phyloP scores from a whole-genome alignment of 2,888 invertebrate species.

The Alsophila aescularia region DNA sequence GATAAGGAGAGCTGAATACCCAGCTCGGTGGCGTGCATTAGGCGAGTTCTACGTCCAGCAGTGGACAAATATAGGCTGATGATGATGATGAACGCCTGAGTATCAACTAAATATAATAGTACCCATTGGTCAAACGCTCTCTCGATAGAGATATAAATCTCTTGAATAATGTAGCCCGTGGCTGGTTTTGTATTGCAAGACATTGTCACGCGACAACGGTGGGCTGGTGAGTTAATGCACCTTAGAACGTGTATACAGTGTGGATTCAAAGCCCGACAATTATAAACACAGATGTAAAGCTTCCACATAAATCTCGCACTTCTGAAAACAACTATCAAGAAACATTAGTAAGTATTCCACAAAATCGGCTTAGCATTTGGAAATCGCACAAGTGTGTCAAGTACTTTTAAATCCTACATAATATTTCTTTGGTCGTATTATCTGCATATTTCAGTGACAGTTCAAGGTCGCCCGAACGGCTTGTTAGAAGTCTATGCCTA shows the following conservation, averaged over 20 bases:
- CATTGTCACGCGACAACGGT: no score
- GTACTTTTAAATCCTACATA: constrained; percentile 31
- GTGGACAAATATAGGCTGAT: no score
- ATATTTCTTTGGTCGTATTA: constrained; percentile 26
- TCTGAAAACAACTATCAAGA: constrained; percentile 37
- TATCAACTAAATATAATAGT: no score
- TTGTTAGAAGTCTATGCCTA: constrained; percentile 24
- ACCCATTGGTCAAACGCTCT: no score
- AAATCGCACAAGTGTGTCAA: constrained; percentile 45
- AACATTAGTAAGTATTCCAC: constrained; percentile 12
- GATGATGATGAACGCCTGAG: no score
- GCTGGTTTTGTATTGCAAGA: no score
- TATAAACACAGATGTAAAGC: constrained; percentile 47
- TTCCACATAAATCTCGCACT: constrained; percentile 43
- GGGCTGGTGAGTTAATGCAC: constrained; percentile 13
- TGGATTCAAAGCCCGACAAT: constrained; percentile 8
- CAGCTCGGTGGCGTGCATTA: no score
- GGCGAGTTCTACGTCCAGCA: no score
- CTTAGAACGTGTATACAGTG: constrained; percentile 15
- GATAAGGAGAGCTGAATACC: no score
- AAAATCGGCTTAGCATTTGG: constrained; percentile 35
- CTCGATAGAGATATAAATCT: no score
- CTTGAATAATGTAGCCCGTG: no score
- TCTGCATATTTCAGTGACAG: constrained; percentile 34
- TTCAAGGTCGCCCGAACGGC: constrained; percentile 38